Evolutionary conservation across 2,797 vertebrate species (phyloP).

Genomic region (Galagoides demidoff): DNA sequence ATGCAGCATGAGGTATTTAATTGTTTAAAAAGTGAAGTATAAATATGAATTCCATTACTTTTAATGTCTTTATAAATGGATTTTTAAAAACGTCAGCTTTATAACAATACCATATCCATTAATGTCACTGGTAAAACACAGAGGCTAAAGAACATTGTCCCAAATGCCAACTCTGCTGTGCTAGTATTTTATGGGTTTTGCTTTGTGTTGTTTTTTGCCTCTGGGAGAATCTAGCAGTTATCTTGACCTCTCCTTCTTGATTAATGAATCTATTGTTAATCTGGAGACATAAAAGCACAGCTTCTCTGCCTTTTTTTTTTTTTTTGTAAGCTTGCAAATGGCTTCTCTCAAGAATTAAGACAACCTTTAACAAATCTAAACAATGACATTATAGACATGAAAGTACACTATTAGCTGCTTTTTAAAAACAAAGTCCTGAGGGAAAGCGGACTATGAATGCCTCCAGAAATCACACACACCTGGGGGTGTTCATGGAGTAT

Average conservation of each 20-base stretch:
- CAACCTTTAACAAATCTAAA: constrained; percentile 36
- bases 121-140: constrained; percentile 5
- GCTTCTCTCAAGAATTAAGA: background rate
- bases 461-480: background rate
- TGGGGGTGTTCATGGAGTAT: background rate
- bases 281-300: background rate
- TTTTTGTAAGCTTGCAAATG: background rate
- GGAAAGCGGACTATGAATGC: background rate
- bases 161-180: background rate
- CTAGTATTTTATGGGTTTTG: background rate
- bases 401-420: background rate
- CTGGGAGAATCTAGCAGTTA: background rate
- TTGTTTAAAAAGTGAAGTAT: background rate
- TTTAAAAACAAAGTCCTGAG: background rate
- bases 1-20: background rate
- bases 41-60: background rate
- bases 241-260: constrained; percentile 28
- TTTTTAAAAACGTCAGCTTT: background rate
- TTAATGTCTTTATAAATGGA: background rate
- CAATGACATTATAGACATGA: background rate
- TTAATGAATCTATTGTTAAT: background rate
- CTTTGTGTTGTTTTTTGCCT: background rate
- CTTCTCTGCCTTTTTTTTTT: background rate
- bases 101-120: background rate
- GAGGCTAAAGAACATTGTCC: background rate